phyloP scores from a whole-genome alignment of 2,888 invertebrate genomes.

The Tyria jacobaeae region DNA sequence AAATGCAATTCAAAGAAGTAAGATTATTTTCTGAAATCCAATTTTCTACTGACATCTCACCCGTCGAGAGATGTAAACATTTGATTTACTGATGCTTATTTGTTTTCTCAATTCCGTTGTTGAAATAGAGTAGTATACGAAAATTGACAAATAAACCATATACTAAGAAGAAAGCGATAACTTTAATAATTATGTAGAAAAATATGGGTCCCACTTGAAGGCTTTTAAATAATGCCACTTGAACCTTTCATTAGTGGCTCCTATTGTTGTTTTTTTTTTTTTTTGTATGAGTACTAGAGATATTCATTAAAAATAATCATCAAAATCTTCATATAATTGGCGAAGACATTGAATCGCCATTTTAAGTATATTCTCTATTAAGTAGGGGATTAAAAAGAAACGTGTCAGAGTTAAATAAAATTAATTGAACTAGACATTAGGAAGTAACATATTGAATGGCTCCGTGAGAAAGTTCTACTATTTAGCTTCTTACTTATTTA shows the following conservation, averaged over 20 bases:
- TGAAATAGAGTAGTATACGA: too few relatives aligned
- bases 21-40: conserved; percentile 85
- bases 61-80: conserved; percentile 75
- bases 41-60: conserved; percentile 84
- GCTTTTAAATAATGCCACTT: background rate
- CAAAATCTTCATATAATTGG: too few relatives aligned
- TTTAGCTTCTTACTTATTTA: conserved; percentile 44
- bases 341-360: too few relatives aligned
- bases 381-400: background rate
- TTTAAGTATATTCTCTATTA: background rate
- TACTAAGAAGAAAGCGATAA: too few relatives aligned
- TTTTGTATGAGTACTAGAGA: too few relatives aligned
- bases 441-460: conserved; percentile 37
- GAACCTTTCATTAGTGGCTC: background rate
- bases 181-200: too few relatives aligned
- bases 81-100: conserved; percentile 24
- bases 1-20: conserved; percentile 55
- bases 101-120: background rate
- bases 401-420: background rate
- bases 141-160: too few relatives aligned
- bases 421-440: background rate
- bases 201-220: too few relatives aligned
- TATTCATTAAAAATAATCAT: too few relatives aligned
- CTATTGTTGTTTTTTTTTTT: too few relatives aligned
- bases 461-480: conserved; percentile 40